Base-by-base conservation (phyloP, 2,113 vertebrate genomes). In the Taxidea taxus region DNA sequence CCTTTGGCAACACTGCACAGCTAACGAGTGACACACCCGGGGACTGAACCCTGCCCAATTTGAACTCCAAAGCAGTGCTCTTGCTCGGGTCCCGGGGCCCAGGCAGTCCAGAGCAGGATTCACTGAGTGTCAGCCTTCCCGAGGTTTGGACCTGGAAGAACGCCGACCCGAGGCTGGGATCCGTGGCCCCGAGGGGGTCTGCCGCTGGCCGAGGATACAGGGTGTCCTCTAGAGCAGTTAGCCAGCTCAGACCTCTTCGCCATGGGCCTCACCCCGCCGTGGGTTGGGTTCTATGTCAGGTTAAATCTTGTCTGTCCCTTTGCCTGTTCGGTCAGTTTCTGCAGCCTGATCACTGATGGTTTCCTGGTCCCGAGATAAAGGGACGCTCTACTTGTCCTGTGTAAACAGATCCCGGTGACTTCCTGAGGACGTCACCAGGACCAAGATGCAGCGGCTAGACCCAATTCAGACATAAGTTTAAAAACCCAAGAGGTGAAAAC, bases 331-430 rank as follows among this genome's bases (percentile, higher is more conserved):
- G 23, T 23, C 56, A 6, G 11, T 1, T 3, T 27, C 58, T 12
- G 47, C 7, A 4, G 1, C 14, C 0, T 3, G 42, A 34, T 31
- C 16, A 0, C 70, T 15, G 51, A 54, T n/a, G 60, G 58, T 34
- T 49, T 39, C 70, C 49, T 7, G 3, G 54, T 8, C 1, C 58
- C 10, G 4, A 68, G 78, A 16, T 47, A 37, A 37, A 72, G 39
- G 47, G 83, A 42, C 16, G 0, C 14, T 11, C 68, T 6, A 0
- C 47, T n/a, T 2, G 2, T 13, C n/a, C 2, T 18, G 62, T 58
- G 78, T 34, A 37, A 78, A 2, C 37, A n/a, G 56, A 78, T 4
- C 49, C 56, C 37, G 1, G 1, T 3, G 20, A 14, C 23, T n/a
- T 42, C n/a, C 74, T 4, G 7, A 58, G 91, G 25, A 74, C 25